Conservation (phyloP, 1,140 invertebrate species). For the Ditylenchus dipsaci region DNA sequence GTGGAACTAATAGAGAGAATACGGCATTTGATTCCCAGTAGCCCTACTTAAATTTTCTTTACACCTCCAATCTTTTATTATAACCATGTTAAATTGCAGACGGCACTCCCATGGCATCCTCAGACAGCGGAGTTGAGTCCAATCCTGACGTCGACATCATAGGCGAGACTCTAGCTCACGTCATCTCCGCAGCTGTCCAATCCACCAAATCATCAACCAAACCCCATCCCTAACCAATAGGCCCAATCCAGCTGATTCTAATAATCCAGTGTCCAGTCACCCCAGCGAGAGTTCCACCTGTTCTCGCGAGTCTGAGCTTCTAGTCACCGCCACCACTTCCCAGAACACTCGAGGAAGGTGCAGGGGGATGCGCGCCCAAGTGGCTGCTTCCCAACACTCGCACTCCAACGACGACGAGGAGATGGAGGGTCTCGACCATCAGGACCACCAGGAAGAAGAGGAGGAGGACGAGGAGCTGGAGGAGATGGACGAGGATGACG, state of each 20-base stretch:
- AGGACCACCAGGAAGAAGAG: neutral
- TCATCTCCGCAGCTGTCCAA: neutral
- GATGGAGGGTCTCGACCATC: neutral
- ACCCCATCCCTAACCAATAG: conserved; percentile 2
- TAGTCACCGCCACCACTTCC: neutral
- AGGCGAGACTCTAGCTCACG: conserved; percentile 9
- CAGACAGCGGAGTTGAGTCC: conserved; percentile 24
- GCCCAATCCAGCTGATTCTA: neutral
- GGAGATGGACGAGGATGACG: neutral
- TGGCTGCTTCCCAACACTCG: neutral
- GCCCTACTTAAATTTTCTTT: too few relatives aligned
- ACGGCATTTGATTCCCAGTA: too few relatives aligned
- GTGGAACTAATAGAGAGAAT: too few relatives aligned
- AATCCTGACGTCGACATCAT: neutral
- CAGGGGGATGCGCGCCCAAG: neutral
- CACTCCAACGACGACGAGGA: neutral
- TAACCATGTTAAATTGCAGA: too few relatives aligned
- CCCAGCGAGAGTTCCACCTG: neutral
- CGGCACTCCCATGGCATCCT: conserved; percentile 12
- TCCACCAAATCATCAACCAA: neutral
- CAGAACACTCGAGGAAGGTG: conserved; percentile 10
- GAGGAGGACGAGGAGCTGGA: conserved; percentile 2
- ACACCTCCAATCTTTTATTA: too few relatives aligned
- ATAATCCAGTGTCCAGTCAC: neutral
- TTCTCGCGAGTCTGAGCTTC: neutral